Base-by-base conservation (phyloP, 1,140 invertebrate genomes). In the Chrysopa pallens region DNA sequence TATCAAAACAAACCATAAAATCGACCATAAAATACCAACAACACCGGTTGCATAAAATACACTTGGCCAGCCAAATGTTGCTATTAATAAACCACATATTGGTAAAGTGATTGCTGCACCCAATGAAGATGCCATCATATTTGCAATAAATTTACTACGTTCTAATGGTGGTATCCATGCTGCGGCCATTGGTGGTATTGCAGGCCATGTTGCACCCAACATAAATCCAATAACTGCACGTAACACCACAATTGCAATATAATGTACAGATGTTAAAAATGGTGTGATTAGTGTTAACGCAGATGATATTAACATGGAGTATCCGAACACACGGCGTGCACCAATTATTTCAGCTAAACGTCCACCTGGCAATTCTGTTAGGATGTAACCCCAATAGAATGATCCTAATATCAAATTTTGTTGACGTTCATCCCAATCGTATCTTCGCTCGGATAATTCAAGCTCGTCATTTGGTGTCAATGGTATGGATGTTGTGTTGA, bases 161-260 rank as follows among this genome's bases (percentile, higher is more conserved):
- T 94, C 89, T 62, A 78, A 75, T 1, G 86, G 84, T 8, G 88
- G 88, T 44, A 90, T 84, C 89, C 89, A 95, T 50, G 80, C 78
- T 0, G 86, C 82, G 17, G 85, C 80, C 70, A 93, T 78, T 2
- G 85, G 84, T 48, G 87, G 79, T 44, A 92, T 91, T 12, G 86
- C 79, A 14, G 90, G 89, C 78, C 87, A 94, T 6, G 86, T 90
- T 6, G 82, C 87, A 43, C 89, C 74, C 54, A 86, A 63, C 62
- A 81, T 72, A 56, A 85, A 80, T 38, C 83, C 83, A 0, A 85
- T 59, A 5, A 80, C 42, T 1, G 76, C 71, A 40, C 83, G 67
- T 0, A 79, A 57, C 7, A 73, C 60, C 9, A 81, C 67, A 6
- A 82, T 58, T 39, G 69, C 67, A 6, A 70, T 58, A 50, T 74